A percentile compares a stretch with the other conserved stretches of the same genome.
Evolutionary conservation across 1,140 invertebrate genomes (phyloP).

Genomic region (Nebria ingens): DNA sequence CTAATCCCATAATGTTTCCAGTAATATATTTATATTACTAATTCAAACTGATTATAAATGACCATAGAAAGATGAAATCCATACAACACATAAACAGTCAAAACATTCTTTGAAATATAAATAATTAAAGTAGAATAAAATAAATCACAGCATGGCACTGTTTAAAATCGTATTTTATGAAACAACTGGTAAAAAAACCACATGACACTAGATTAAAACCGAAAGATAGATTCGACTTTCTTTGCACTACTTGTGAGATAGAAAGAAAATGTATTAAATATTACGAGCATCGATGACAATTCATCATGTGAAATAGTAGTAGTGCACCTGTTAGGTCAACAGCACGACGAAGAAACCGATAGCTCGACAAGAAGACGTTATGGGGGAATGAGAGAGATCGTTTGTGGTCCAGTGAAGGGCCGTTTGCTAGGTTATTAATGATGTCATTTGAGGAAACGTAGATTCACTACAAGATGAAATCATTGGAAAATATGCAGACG

Average conservation of each 20-base stretch:
- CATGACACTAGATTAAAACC: too few species aligned
- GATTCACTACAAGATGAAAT: neutral
- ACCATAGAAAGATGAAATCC: too few species aligned
- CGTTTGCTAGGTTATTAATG: neutral
- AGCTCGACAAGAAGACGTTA: neutral
- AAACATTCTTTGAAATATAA: too few species aligned
- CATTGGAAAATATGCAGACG: too few species aligned
- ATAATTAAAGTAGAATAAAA: too few species aligned
- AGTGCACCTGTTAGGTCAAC: constrained; percentile 6
- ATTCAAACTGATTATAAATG: too few species aligned
- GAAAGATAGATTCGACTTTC: constrained; percentile 2
- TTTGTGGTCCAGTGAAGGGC: constrained; percentile 1
- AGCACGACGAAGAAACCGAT: neutral
- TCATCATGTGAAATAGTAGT: neutral
- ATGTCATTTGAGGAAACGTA: neutral
- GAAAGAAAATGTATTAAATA: neutral
- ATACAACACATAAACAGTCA: too few species aligned
- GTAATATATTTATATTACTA: too few species aligned
- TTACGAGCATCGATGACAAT: neutral
- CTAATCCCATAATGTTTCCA: too few species aligned
- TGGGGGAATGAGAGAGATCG: neutral
- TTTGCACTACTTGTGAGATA: neutral
- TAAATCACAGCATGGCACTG: too few species aligned
- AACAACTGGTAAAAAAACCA: too few species aligned
- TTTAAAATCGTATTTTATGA: too few species aligned